Conservation (phyloP, 2,113 vertebrate species). For the Scophthalmus maximus region DNA sequence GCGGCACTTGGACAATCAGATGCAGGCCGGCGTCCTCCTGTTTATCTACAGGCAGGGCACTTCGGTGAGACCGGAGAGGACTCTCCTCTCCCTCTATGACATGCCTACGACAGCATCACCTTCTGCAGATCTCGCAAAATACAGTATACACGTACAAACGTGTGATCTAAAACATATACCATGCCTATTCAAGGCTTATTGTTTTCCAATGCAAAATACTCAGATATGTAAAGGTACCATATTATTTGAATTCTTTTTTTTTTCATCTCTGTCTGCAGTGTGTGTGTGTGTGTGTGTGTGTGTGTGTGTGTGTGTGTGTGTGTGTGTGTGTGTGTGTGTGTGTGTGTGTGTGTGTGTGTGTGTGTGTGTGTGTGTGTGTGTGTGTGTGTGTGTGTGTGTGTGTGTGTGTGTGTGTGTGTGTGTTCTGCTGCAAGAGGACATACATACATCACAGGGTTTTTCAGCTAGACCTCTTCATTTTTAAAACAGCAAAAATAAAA, state of each 20-base stretch:
- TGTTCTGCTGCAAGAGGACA: not conserved
- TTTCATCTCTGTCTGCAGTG: no score
- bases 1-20: slow-evolving; percentile 53
- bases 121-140: not conserved
- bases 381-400: no score
- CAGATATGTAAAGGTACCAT: no score
- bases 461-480: not conserved
- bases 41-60: slow-evolving; percentile 52
- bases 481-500: not conserved
- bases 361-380: no score
- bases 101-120: slow-evolving; percentile 22
- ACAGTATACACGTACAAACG: not conserved
- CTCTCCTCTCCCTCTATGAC: slow-evolving; percentile 49
- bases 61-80: slow-evolving; percentile 23
- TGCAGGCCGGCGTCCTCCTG: slow-evolving; percentile 28
- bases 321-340: no score
- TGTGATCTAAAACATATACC: not conserved
- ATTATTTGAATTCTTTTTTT: no score
- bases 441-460: not conserved
- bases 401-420: no score
- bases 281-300: no score
- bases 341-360: no score
- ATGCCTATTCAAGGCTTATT: not conserved
- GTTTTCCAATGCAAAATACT: no score
- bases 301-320: no score